phyloP scores from a whole-genome alignment of 2,888 invertebrate species.

The Lepetodrilus schrolli region DNA sequence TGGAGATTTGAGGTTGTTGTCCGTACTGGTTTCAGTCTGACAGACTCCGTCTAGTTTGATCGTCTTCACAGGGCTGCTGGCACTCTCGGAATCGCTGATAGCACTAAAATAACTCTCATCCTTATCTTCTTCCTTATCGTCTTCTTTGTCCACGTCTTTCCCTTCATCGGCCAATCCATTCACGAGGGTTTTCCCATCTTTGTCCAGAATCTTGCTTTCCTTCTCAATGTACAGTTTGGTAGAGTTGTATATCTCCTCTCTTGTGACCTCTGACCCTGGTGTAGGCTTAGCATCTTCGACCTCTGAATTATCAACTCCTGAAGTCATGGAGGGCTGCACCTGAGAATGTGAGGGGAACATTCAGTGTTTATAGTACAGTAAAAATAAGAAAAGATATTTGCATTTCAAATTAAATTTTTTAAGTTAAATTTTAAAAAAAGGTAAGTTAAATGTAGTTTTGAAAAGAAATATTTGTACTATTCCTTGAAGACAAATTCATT shows the following conservation, averaged over 20 bases:
- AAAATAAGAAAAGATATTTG: too few relatives aligned
- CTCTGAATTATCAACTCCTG: slow-evolving; percentile 29
- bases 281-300: slow-evolving; percentile 4
- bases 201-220: background rate
- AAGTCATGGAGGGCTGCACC: slow-evolving; percentile 81
- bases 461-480: too few relatives aligned
- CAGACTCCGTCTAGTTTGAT: background rate
- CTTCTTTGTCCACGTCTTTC: background rate
- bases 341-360: too few relatives aligned
- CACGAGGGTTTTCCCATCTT: background rate
- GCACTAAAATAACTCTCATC: background rate
- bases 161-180: background rate
- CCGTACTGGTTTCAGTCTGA: background rate
- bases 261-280: background rate
- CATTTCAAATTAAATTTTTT: too few relatives aligned
- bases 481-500: too few relatives aligned
- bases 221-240: background rate
- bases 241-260: background rate
- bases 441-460: too few relatives aligned
- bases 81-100: background rate
- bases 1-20: too few relatives aligned
- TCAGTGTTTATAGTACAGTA: too few relatives aligned
- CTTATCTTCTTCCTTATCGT: background rate
- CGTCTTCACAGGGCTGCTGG: slow-evolving; percentile 29
- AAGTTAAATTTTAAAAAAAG: too few relatives aligned